A percentile compares a stretch with the other conserved stretches of the same genome.
These are phyloP conservation scores for Gadus macrocephalus DNA, from an alignment of 2,113 vertebrate genomes.

Conservation along the genomic window DNA sequence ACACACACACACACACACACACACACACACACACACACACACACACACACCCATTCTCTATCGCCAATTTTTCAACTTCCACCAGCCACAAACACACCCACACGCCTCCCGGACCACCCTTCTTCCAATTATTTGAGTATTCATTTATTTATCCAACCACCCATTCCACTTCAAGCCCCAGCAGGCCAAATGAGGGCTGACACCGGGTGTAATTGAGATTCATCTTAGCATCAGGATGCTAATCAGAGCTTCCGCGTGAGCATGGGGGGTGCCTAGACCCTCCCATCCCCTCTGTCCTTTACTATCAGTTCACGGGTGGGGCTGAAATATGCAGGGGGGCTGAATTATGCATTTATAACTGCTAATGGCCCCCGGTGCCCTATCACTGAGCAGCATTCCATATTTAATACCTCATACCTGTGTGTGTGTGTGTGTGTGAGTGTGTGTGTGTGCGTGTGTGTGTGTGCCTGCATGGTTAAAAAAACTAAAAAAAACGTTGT, in stretches of 20 bases:
- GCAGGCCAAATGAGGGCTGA: constrained; percentile 51
- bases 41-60: too few relatives aligned
- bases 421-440: constrained; percentile 2
- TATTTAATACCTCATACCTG: constrained; percentile 59
- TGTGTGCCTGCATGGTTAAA: constrained; percentile 5
- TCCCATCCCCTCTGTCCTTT: constrained; percentile 2
- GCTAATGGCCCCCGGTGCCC: constrained; percentile 59
- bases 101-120: background rate
- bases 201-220: constrained; percentile 64
- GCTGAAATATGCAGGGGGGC: constrained; percentile 49
- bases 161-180: constrained; percentile 38
- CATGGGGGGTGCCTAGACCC: constrained; percentile 13
- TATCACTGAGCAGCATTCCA: constrained; percentile 56
- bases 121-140: constrained; percentile 23
- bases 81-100: too few relatives aligned
- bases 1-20: too few relatives aligned
- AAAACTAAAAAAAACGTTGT: background rate
- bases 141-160: constrained; percentile 29
- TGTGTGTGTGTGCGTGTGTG: constrained; percentile 1
- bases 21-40: too few relatives aligned
- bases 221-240: constrained; percentile 61
- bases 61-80: too few relatives aligned
- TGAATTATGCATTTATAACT: constrained; percentile 61
- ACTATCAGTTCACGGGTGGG: too few relatives aligned
- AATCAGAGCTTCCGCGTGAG: constrained; percentile 52